Conservation (phyloP, 2,888 invertebrate genomes). For the Drosophila robusta region DNA sequence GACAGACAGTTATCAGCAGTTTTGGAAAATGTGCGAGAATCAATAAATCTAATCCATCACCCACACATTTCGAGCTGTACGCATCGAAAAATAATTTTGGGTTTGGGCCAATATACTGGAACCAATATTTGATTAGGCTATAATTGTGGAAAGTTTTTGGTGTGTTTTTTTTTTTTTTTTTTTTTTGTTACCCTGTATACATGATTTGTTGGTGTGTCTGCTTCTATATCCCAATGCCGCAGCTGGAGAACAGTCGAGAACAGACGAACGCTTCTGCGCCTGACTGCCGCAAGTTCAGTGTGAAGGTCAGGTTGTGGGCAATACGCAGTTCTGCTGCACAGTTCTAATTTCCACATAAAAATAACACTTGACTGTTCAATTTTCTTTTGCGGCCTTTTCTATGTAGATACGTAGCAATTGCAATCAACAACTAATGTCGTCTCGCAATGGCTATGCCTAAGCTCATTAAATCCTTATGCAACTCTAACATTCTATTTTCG, state of each 20-base stretch:
- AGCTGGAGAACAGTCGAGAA: slow-evolving; percentile 20
- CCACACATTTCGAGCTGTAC: slow-evolving; percentile 5
- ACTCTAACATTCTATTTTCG: slow-evolving; percentile 24
- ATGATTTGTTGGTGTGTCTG: background rate
- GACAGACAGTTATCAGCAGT: slow-evolving; percentile 43
- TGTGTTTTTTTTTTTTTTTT: background rate
- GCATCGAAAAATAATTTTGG: background rate
- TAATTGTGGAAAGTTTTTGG: slow-evolving; percentile 1
- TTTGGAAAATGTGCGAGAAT: slow-evolving; percentile 32
- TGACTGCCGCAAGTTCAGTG: slow-evolving; percentile 31
- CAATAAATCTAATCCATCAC: slow-evolving; percentile 30
- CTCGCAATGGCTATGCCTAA: background rate
- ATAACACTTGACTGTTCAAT: background rate
- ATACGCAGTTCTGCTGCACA: background rate
- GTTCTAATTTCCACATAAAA: background rate
- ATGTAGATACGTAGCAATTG: background rate
- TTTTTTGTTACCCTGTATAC: background rate
- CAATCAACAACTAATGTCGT: background rate
- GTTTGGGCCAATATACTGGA: background rate
- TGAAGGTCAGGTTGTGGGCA: slow-evolving; percentile 37
- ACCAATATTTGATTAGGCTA: no score
- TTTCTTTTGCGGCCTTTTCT: background rate
- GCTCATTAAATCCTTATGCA: slow-evolving; percentile 40
- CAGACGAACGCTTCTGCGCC: background rate
- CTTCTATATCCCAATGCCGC: background rate